These are phyloP conservation scores for Heloderma charlesbogerti DNA, from an alignment of 2,113 vertebrate species.

Conservation along the genomic window DNA sequence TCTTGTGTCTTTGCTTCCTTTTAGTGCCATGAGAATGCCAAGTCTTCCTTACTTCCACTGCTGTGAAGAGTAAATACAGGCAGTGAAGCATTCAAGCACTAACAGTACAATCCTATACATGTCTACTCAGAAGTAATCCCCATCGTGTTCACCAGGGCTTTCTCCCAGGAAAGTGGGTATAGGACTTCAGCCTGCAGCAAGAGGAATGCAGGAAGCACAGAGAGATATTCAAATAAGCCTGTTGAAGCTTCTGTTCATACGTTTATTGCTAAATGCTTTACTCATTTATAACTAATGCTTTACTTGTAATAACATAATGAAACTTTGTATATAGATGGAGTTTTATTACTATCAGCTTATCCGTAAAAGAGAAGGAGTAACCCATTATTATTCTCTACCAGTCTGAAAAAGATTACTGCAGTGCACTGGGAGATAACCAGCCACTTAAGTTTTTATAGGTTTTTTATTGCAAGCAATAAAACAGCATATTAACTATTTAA, in stretches of 20 bases:
- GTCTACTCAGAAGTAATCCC: not conserved
- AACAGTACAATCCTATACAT: not conserved
- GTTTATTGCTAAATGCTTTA: not conserved
- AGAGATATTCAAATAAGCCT: not conserved
- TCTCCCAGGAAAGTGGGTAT: not conserved
- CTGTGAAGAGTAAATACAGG: not conserved
- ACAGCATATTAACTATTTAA: constrained; percentile 45
- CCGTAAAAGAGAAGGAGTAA: constrained; percentile 34
- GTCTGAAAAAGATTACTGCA: constrained; percentile 49
- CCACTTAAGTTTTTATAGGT: constrained; percentile 58
- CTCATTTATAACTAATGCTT: not conserved
- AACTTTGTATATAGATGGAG: constrained; percentile 6
- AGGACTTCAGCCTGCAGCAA: not conserved
- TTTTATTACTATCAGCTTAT: constrained; percentile 45
- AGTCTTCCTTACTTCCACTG: not conserved
- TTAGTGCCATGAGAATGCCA: not conserved
- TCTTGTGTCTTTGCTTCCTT: not conserved
- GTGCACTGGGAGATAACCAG: constrained; percentile 40
- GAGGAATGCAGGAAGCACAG: not conserved
- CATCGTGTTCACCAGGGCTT: not conserved
- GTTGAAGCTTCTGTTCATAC: not conserved
- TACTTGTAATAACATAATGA: constrained; percentile 20
- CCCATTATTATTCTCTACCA: constrained; percentile 46
- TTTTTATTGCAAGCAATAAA: constrained; percentile 54
- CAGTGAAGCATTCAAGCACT: not conserved